Percentiles rank a stretch among this genome's conserved stretches.
Conservation (phyloP, 2,888 invertebrate species). For the Nesidiocoris tenuis region DNA sequence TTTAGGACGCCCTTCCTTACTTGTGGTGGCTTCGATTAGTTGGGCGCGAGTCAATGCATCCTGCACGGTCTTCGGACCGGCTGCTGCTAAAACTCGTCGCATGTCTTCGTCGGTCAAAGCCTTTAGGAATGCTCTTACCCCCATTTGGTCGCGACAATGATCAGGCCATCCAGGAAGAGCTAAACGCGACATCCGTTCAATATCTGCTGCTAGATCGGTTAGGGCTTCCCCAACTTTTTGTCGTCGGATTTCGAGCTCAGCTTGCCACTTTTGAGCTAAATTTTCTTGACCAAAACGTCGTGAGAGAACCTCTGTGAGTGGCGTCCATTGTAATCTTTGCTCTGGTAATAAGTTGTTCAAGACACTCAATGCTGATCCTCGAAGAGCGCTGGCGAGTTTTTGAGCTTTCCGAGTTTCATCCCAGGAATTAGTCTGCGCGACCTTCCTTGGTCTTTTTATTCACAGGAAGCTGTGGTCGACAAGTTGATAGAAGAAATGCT, state of each 20-base stretch:
- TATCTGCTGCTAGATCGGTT: neutral
- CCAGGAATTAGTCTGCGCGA: too few relatives aligned
- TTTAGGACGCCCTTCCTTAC: too few relatives aligned
- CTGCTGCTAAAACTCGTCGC: neutral
- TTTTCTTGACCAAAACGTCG: conserved; percentile 7
- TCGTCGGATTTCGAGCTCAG: neutral
- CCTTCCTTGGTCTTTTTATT: too few relatives aligned
- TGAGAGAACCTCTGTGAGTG: too few relatives aligned
- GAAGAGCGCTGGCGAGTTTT: too few relatives aligned
- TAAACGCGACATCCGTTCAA: neutral
- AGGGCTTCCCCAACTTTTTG: neutral
- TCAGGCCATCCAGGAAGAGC: neutral
- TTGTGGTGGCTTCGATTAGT: too few relatives aligned
- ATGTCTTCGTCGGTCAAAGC: neutral
- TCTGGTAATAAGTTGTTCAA: too few relatives aligned
- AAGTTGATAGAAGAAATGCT: neutral
- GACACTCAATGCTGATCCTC: too few relatives aligned
- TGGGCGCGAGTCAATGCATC: neutral
- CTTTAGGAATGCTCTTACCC: neutral
- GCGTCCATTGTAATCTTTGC: too few relatives aligned
- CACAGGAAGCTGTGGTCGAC: neutral
- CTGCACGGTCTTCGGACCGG: neutral
- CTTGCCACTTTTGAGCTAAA: conserved; percentile 2
- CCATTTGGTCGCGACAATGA: neutral
- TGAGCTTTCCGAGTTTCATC: too few relatives aligned